Evolutionary conservation across 2,797 vertebrate species (phyloP).

Genomic region (Enteromius unitaeniatus): DNA sequence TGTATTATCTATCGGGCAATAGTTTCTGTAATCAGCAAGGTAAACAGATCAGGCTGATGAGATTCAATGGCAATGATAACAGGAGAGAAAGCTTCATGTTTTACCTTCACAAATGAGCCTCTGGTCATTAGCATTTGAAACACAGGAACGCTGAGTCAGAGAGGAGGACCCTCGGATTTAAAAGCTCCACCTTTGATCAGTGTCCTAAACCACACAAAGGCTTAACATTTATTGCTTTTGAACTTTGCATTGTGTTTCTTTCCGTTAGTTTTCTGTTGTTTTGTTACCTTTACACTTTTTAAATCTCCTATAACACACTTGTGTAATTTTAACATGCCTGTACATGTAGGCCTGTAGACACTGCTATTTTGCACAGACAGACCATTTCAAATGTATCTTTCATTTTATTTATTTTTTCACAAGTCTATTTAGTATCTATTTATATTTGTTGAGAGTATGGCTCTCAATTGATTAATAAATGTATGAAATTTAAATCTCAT

Average conservation of each 20-base stretch:
- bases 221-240: slow-evolving; percentile 15
- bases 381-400: background rate
- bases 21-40: slow-evolving; percentile 27
- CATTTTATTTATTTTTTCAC: background rate
- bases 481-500: background rate
- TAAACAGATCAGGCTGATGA: slow-evolving; percentile 26
- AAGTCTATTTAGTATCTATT: background rate
- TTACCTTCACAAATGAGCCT: slow-evolving; percentile 35
- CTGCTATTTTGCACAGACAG: background rate
- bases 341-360: background rate
- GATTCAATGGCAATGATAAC: slow-evolving; percentile 10
- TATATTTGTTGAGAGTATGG: background rate
- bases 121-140: slow-evolving; percentile 27
- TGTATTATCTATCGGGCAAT: slow-evolving; percentile 31
- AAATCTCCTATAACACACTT: background rate
- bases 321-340: background rate
- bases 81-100: slow-evolving; percentile 10
- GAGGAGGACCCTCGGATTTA: background rate
- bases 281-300: background rate
- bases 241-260: slow-evolving; percentile 45
- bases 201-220: background rate
- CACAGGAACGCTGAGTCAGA: slow-evolving; percentile 7
- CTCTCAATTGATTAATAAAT: background rate
- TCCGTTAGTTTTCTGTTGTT: background rate
- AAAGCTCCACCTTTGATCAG: slow-evolving; percentile 6